These are phyloP conservation scores for Sipha maydis DNA, from an alignment of 2,888 invertebrate species.

Conservation along the genomic window DNA sequence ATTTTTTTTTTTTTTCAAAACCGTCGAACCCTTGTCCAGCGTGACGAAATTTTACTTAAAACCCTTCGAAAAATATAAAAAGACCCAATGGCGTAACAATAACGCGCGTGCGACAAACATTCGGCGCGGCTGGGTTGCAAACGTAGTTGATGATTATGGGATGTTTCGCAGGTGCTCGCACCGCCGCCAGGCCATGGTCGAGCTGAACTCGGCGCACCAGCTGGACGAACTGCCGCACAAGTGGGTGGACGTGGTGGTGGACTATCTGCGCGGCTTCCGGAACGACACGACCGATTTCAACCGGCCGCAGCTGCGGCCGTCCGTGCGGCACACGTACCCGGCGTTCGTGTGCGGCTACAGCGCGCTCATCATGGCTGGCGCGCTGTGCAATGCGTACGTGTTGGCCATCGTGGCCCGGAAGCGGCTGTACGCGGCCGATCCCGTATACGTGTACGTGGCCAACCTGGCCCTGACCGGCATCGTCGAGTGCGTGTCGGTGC, in stretches of 20 bases:
- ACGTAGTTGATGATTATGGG: background rate
- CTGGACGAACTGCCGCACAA: conserved; percentile 65
- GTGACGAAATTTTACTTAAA: no score
- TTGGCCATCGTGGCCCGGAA: conserved; percentile 71
- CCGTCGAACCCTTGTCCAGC: no score
- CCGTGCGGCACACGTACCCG: conserved; percentile 72
- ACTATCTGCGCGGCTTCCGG: conserved; percentile 67
- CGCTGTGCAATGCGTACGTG: conserved; percentile 73
- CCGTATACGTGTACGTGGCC: conserved; percentile 75
- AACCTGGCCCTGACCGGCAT: conserved; percentile 77
- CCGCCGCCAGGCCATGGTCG: background rate
- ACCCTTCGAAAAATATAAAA: no score
- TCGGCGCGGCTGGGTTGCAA: no score
- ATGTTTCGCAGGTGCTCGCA: background rate
- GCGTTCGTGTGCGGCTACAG: conserved; percentile 75
- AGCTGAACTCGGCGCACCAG: conserved; percentile 59
- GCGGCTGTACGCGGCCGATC: conserved; percentile 72
- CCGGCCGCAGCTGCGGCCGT: conserved; percentile 73
- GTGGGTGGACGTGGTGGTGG: conserved; percentile 67
- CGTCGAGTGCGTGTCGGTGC: conserved; percentile 75
- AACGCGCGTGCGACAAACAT: no score
- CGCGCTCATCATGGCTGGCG: conserved; percentile 71
- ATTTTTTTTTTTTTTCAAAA: no score
- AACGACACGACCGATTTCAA: conserved; percentile 71
- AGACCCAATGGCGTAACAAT: no score